These are phyloP conservation scores for Spermophilus dauricus DNA, from an alignment of 2,113 vertebrate genomes.

Conservation along the genomic window DNA sequence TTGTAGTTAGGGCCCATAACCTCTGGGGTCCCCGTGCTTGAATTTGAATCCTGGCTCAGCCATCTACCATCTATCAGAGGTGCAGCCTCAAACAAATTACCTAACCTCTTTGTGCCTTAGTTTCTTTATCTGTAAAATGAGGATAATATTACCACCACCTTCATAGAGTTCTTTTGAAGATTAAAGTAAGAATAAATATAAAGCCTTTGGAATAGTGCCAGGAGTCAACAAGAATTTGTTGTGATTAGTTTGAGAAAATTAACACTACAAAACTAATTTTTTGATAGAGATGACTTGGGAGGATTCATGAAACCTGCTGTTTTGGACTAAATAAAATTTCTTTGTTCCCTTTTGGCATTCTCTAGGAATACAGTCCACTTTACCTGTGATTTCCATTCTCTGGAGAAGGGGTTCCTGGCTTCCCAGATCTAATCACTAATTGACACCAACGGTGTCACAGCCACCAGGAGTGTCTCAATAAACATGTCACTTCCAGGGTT, in stretches of 20 bases:
- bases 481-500: background rate
- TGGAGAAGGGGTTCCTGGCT: background rate
- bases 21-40: background rate
- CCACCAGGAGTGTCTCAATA: background rate
- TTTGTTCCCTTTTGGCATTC: background rate
- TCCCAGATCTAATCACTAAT: background rate
- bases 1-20: background rate
- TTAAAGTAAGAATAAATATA: background rate
- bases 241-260: slow-evolving; percentile 37
- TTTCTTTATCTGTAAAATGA: slow-evolving; percentile 33
- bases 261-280: background rate
- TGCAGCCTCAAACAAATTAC: background rate
- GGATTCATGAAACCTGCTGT: slow-evolving; percentile 39
- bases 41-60: background rate
- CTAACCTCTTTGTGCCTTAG: background rate
- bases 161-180: background rate
- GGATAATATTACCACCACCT: background rate
- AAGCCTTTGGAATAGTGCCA: slow-evolving; percentile 1
- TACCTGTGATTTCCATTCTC: slow-evolving; percentile 20
- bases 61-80: background rate
- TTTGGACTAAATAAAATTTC: slow-evolving; percentile 9
- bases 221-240: background rate
- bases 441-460: background rate
- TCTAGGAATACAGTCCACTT: background rate
- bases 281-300: background rate